Evolutionary conservation across 2,797 vertebrate species (phyloP).

Genomic region (Meda fulgida): DNA sequence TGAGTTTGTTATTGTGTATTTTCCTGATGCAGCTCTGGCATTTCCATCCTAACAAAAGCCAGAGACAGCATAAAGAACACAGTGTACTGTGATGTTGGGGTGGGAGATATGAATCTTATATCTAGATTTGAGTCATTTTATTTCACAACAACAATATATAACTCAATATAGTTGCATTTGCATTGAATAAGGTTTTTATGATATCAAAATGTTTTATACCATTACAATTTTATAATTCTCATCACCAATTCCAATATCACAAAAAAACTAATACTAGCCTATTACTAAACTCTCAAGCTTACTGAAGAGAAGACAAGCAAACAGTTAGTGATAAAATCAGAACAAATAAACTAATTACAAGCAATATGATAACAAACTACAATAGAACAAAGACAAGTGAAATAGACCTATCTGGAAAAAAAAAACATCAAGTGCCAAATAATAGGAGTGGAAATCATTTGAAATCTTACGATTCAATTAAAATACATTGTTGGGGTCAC

Average conservation of each 20-base stretch:
- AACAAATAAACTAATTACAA: neutral
- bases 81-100: slow-evolving; percentile 5
- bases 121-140: neutral
- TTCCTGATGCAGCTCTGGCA: slow-evolving; percentile 19
- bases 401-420: no score
- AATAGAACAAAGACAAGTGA: no score
- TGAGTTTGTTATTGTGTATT: slow-evolving; percentile 15
- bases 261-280: neutral
- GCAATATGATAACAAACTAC: neutral
- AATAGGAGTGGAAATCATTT: no score
- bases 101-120: neutral
- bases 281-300: neutral
- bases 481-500: no score
- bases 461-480: no score
- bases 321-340: neutral
- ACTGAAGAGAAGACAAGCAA: neutral
- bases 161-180: neutral
- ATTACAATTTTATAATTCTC: neutral
- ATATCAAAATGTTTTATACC: neutral
- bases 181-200: neutral
- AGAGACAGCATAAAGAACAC: neutral
- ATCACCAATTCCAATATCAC: neutral
- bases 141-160: neutral
- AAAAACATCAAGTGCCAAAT: no score
- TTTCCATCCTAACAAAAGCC: neutral